A percentile compares a stretch with the other conserved stretches of the same genome.
Conservation (phyloP, 2,888 invertebrate genomes). For the Apodemia hepburni region DNA sequence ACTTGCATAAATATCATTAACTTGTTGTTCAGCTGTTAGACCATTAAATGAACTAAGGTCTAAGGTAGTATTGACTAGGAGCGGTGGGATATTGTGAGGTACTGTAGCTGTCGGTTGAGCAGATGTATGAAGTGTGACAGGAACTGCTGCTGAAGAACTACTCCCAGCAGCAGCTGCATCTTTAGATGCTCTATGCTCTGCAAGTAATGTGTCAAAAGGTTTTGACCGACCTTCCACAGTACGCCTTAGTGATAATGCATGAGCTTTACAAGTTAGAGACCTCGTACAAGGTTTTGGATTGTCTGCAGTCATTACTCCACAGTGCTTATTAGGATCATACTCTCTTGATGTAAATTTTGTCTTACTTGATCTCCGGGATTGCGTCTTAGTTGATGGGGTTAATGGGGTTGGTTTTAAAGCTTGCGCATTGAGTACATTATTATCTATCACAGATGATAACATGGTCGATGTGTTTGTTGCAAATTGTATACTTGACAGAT, state of each 20-base stretch:
- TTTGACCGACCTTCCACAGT: conserved; percentile 86
- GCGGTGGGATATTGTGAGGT: conserved; percentile 49
- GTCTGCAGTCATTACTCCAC: conserved; percentile 87
- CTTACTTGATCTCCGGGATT: conserved; percentile 58
- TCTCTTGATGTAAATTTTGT: conserved; percentile 80
- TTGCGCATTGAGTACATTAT: conserved; percentile 42
- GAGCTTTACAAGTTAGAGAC: conserved; percentile 86
- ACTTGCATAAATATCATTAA: conserved; percentile 64
- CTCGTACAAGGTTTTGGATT: conserved; percentile 87
- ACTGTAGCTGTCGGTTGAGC: conserved; percentile 32
- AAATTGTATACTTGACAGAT: conserved; percentile 59
- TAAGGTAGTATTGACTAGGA: conserved; percentile 57
- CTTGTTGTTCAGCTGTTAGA: conserved; percentile 62
- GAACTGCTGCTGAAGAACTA: conserved; percentile 32
- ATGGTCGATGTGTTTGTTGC: conserved; percentile 56
- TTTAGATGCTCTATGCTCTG: conserved; percentile 85
- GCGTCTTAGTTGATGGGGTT: conserved; percentile 49
- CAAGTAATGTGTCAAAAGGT: conserved; percentile 86
- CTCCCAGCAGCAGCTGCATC: conserved; percentile 55
- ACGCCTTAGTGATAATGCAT: conserved; percentile 84
- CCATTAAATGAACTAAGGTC: conserved; percentile 60
- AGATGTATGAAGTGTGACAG: conserved; percentile 24
- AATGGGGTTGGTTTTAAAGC: conserved; percentile 44
- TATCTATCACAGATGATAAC: conserved; percentile 48
- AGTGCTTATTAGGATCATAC: conserved; percentile 91